phyloP scores from a whole-genome alignment of 2,797 vertebrate genomes.

The Sebastes trivittatus region DNA sequence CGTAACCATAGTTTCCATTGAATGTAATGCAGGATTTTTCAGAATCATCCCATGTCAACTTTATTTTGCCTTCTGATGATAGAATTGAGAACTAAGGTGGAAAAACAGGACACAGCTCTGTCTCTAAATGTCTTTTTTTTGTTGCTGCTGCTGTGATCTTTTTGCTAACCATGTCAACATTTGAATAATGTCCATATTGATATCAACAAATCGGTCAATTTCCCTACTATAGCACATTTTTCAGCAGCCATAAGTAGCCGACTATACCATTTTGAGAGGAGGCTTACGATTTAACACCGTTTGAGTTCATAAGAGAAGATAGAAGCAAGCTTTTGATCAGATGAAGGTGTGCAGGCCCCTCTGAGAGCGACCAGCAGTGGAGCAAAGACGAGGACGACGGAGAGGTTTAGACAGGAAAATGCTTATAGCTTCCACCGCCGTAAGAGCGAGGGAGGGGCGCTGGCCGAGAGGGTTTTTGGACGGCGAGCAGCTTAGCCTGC shows the following conservation, averaged over 20 bases:
- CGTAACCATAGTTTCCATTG: not conserved
- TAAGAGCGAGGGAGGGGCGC: not conserved
- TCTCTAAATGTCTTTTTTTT: not conserved
- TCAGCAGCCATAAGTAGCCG: not conserved
- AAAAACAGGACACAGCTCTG: not conserved
- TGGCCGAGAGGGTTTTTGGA: constrained; percentile 7
- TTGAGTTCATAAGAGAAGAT: not conserved
- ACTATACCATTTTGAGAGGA: not conserved
- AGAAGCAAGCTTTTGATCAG: constrained; percentile 25
- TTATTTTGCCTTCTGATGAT: not conserved
- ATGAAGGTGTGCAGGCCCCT: constrained; percentile 21
- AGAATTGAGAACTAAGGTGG: not conserved
- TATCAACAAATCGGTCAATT: not conserved
- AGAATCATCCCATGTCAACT: no score
- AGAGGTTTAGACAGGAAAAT: constrained; percentile 22
- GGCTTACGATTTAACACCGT: not conserved
- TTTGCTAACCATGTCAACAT: not conserved
- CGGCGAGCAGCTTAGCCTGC: not conserved
- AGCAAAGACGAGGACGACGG: constrained; percentile 3
- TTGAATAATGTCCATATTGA: not conserved
- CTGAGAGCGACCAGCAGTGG: constrained; percentile 1
- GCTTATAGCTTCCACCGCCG: constrained; percentile 4
- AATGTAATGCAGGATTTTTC: no score
- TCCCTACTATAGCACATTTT: not conserved
- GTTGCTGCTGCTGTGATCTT: not conserved